Base-by-base conservation (phyloP, 2,888 invertebrate species). In the Dioctria rufipes region DNA sequence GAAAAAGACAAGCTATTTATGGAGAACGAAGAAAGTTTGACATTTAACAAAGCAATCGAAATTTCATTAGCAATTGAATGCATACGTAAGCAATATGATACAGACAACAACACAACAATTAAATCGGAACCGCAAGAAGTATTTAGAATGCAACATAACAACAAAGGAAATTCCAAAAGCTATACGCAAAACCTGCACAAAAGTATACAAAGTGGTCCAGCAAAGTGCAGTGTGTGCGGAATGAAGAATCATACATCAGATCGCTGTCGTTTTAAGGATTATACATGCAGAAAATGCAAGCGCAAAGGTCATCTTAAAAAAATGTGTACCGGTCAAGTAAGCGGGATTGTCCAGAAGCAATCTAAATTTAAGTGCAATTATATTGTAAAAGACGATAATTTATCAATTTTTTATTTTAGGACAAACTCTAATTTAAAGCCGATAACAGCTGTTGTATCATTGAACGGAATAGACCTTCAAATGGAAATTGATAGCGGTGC, bases 401-500 rank as follows among this genome's bases (percentile, higher is more conserved):
- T 66, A 66, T 42, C 42, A 11, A 39, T 66, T 3, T 66, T 66
- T 66, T 42, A 42, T 66, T 66, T 42, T 42, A 66, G 65, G 25
- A 65, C 2, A 39, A 40, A 65, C n/a, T 6, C 5, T 40, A 39
- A 65, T 4, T 6, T 65, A 8, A 25, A 40, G 3, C 65, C 65
- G 40, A 65, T 65, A 5, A 39, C 13, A 13, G n/a, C 65, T 40
- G 40, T 8, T 39, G 65, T 65, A 5, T 5, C 2, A 8, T 54
- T 83, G 40, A 81, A 82, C 80, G 65, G 81, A 66, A 69, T 80
- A 49, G 63, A n/a, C 13, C 67, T 82, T 46, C 54, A 77, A 61
- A 81, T 83, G 83, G 78, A 83, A 81, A 73, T 83, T 40, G 83
- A 83, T 60, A 83, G 80, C 42, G 83, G 82, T 6, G 81, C 83